A percentile compares a stretch with the other conserved stretches of the same genome.
phyloP scores from a whole-genome alignment of 2,797 vertebrate species.

The Poeciliopsis presidionis region DNA sequence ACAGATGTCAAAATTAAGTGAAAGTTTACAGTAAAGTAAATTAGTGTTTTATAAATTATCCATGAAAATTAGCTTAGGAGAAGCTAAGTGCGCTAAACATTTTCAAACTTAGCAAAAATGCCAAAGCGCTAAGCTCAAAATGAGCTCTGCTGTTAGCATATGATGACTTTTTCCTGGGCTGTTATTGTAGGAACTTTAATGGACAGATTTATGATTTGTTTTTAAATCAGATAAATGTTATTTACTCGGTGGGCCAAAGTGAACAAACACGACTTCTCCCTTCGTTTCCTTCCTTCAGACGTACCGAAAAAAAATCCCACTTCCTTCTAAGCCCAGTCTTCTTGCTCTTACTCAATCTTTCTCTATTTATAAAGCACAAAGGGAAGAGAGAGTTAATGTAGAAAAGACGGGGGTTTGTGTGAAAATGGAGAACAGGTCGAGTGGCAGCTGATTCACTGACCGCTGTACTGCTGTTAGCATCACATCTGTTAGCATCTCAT shows the following conservation, averaged over 20 bases:
- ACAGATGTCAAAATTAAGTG: background rate
- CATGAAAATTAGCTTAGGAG: background rate
- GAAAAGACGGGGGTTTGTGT: conserved; percentile 63
- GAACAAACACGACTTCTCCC: conserved; percentile 7
- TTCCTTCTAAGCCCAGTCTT: conserved; percentile 74
- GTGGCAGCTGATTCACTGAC: conserved; percentile 27
- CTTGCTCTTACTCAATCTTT: conserved; percentile 81
- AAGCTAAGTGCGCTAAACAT: background rate
- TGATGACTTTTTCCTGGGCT: background rate
- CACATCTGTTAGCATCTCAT: conserved; percentile 4
- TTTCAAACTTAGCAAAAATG: no score
- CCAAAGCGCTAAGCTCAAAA: no score
- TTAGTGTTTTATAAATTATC: background rate
- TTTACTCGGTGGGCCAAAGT: background rate
- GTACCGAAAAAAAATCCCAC: conserved; percentile 47
- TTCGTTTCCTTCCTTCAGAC: conserved; percentile 59
- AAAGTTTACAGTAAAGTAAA: background rate
- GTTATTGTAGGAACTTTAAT: background rate
- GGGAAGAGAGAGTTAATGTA: conserved; percentile 80
- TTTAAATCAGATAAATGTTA: background rate
- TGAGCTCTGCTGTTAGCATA: no score
- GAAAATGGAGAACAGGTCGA: conserved; percentile 52
- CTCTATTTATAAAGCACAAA: conserved; percentile 79
- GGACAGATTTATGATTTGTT: background rate
- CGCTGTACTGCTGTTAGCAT: conserved; percentile 25